These are phyloP conservation scores for Atopsyche davidsoni DNA, from an alignment of 1,140 invertebrate genomes.

Conservation along the genomic window DNA sequence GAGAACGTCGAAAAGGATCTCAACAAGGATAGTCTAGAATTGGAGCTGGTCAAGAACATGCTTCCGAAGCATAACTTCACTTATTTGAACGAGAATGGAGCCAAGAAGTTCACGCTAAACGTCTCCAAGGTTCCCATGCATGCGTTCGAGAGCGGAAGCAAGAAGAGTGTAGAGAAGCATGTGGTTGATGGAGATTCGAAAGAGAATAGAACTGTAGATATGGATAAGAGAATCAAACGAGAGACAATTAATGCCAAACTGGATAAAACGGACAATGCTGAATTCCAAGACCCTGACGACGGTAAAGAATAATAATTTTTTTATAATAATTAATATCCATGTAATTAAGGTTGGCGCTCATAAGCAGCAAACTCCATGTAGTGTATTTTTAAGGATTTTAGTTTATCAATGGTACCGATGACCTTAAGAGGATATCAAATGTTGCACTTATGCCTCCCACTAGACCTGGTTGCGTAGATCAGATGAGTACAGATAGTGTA, in stretches of 20 bases:
- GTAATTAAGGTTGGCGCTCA: no score
- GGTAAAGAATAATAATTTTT: constrained; percentile 2
- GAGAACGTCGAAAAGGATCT: constrained; percentile 12
- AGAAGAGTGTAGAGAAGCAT: constrained; percentile 6
- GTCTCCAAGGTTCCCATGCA: constrained; percentile 7
- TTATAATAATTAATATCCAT: constrained; percentile 1
- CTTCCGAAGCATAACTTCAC: constrained; percentile 24
- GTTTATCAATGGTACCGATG: no score
- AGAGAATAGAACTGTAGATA: constrained; percentile 12
- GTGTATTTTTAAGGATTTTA: no score
- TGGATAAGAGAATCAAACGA: constrained; percentile 16
- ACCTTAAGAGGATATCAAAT: no score
- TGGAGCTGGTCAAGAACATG: constrained; percentile 20
- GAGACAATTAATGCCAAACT: not conserved
- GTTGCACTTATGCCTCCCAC: no score
- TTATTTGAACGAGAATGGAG: constrained; percentile 19
- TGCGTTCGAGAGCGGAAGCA: constrained; percentile 1
- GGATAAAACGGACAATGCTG: not conserved
- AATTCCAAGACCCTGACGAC: constrained; percentile 6
- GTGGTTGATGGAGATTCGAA: not conserved
- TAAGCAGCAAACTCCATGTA: no score
- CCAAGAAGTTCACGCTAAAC: constrained; percentile 21
- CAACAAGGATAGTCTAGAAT: constrained; percentile 14
- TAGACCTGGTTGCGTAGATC: no score
- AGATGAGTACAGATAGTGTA: no score